Base-by-base conservation (phyloP, 2,113 vertebrate genomes). In the Mormyrus iriodes region DNA sequence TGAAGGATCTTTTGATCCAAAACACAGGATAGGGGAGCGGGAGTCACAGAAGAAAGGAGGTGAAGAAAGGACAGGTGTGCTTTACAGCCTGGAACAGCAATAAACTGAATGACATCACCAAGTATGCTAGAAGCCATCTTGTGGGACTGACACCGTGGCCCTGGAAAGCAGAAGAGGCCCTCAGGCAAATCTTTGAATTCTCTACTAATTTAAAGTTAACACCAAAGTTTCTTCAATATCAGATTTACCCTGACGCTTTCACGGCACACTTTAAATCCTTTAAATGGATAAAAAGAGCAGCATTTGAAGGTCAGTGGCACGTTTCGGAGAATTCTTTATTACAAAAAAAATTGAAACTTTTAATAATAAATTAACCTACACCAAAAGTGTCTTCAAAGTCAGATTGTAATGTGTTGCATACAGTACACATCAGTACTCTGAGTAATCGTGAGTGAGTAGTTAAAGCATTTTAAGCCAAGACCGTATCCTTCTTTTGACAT, bases 131-230 rank as follows among this genome's bases (percentile, higher is more conserved):
- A 19, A 24, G 39, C 53, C 86, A n/a, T 88, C 39, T 61, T 88
- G 24, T 27, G 39, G 27, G 55, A 65, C 53, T 48, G 53, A 42
- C 86, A 61, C 55, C 53, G 35, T 61, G 53, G 53, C 35, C 58
- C 55, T 53, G n/a, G 31, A 35, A 55, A 27, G 13, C 42, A 65
- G 52, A 27, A 88, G 10, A 65, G 3, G 35, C 39, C 86, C 86
- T 65, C 13, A 9, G 53, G 53, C 55, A 88, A 53, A 88, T 46
- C 86, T 88, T 46, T 44, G 86, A 88, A 44, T 88, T 39, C 42
- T 48, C 53, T 88, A 39, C 86, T 61, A 44, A 88, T 88, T 42
- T 39, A 88, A 44, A 88, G 86, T 65, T 88, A 87, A 58, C 85
- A 88, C 42, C 55, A 58, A 58, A 42, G 86, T 87, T 52, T 87